These are phyloP conservation scores for Myrmecobius fasciatus DNA, from an alignment of 2,113 vertebrate species.

Conservation along the genomic window DNA sequence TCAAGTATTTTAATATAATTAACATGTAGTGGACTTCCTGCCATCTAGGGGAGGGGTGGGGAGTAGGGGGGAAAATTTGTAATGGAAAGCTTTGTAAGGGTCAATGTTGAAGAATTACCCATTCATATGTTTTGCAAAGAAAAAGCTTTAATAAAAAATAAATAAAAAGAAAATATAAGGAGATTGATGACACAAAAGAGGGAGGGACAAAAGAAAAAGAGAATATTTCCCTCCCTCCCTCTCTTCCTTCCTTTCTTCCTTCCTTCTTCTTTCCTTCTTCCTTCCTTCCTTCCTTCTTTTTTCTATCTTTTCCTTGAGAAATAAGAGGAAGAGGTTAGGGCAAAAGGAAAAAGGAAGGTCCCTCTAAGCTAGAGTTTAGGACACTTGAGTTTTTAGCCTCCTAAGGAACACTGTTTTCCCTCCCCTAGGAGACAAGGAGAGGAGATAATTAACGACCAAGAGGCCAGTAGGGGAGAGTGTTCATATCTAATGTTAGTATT, in stretches of 20 bases:
- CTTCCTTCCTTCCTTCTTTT: too few species aligned
- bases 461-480: constrained; percentile 56
- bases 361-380: constrained; percentile 31
- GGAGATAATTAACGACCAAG: constrained; percentile 70
- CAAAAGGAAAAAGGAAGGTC: neutral
- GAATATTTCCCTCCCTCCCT: neutral
- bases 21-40: too few species aligned
- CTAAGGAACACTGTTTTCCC: constrained; percentile 39
- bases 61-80: too few species aligned
- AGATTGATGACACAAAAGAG: too few species aligned
- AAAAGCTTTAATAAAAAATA: too few species aligned
- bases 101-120: too few species aligned
- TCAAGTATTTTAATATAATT: too few species aligned
- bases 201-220: neutral
- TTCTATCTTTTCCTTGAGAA: neutral
- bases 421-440: constrained; percentile 19
- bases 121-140: too few species aligned
- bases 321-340: neutral
- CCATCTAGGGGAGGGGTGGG: too few species aligned
- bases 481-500: constrained; percentile 75
- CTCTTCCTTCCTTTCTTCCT: too few species aligned
- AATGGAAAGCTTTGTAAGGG: too few species aligned
- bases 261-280: too few species aligned
- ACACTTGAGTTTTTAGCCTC: constrained; percentile 9
- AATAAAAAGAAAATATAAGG: neutral